These are phyloP conservation scores for Neosalanx taihuensis DNA, from an alignment of 2,797 vertebrate genomes.

Conservation along the genomic window DNA sequence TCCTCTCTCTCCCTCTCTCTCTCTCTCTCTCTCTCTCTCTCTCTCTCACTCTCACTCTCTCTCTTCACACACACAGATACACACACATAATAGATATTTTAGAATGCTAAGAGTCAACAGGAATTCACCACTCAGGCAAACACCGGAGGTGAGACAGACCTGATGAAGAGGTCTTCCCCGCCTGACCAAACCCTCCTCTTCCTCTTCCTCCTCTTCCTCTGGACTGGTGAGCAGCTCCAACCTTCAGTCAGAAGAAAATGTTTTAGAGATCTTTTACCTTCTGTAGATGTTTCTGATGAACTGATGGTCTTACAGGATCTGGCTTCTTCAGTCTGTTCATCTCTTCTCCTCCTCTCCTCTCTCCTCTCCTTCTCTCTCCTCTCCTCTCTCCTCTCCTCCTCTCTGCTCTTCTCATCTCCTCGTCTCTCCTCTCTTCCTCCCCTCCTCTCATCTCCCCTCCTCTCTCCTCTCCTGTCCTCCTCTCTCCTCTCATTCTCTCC, in stretches of 20 bases:
- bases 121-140: too few relatives aligned
- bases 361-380: too few relatives aligned
- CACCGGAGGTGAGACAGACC: constrained; percentile 23
- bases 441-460: neutral
- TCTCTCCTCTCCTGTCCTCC: neutral
- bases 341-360: too few relatives aligned
- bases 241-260: neutral
- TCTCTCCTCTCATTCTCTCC: too few relatives aligned
- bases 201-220: constrained; percentile 63
- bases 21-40: neutral
- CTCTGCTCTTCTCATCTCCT: neutral
- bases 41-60: too few relatives aligned
- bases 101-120: too few relatives aligned
- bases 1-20: neutral
- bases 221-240: constrained; percentile 58
- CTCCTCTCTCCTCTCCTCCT: neutral
- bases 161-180: constrained; percentile 35
- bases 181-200: constrained; percentile 55
- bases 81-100: neutral
- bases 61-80: constrained; percentile 8
- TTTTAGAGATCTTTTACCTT: neutral
- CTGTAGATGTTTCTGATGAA: neutral
- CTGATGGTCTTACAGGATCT: neutral
- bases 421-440: neutral
- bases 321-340: neutral